Evolutionary conservation across 2,113 vertebrate species (phyloP).

Genomic region (Corythoichthys haematopterus): DNA sequence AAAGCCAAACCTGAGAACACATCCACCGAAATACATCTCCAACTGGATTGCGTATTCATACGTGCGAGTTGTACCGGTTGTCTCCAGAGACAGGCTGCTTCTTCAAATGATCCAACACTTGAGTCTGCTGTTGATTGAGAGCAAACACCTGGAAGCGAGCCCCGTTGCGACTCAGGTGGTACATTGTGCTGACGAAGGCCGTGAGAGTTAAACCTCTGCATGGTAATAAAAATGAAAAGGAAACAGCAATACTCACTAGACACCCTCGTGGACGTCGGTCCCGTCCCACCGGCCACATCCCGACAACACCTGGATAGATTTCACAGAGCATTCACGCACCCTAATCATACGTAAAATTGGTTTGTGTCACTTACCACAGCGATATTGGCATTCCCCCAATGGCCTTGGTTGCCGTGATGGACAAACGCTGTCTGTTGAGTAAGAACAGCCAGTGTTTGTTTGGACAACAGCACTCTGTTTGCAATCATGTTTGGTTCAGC

Average conservation of each 20-base stretch:
- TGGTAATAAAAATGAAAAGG: not conserved
- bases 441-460: constrained; percentile 50
- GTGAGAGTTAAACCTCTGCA: constrained; percentile 8
- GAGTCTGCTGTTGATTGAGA: constrained; percentile 74
- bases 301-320: constrained; percentile 64
- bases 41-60: constrained; percentile 10
- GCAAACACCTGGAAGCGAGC: constrained; percentile 74
- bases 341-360: not conserved
- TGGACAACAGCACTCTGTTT: constrained; percentile 58
- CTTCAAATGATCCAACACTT: constrained; percentile 69
- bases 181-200: constrained; percentile 66
- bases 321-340: not conserved
- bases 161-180: constrained; percentile 72
- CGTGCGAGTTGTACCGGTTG: constrained; percentile 55
- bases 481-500: constrained; percentile 52
- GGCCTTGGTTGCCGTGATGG: constrained; percentile 57
- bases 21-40: constrained; percentile 8
- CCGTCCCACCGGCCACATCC: constrained; percentile 74
- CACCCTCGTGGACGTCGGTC: constrained; percentile 70
- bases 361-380: constrained; percentile 61
- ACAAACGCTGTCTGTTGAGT: constrained; percentile 63
- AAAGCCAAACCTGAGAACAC: constrained; percentile 19
- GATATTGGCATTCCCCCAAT: constrained; percentile 70
- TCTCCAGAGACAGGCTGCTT: constrained; percentile 64
- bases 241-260: constrained; percentile 61